Percentiles rank a stretch among this genome's conserved stretches.
Evolutionary conservation across 1,140 invertebrate genomes (phyloP).

Genomic region (Conopomorpha cramerella): DNA sequence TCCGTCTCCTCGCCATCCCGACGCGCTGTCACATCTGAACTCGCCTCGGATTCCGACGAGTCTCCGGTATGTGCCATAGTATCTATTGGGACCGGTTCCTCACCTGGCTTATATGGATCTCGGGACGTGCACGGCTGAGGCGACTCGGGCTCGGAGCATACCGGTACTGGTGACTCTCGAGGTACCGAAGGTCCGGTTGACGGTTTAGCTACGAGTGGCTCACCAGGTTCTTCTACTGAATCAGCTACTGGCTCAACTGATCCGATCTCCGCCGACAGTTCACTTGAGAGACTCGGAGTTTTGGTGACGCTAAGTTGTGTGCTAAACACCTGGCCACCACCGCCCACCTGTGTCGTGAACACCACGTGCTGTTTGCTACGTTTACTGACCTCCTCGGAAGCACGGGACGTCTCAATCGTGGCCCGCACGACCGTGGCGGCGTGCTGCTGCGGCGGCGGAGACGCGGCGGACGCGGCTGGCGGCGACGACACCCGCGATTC

Average conservation of each 20-base stretch:
- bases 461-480: too few species aligned
- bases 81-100: neutral
- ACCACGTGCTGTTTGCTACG: constrained; percentile 27
- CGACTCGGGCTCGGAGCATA: too few species aligned
- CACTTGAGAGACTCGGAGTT: constrained; percentile 43
- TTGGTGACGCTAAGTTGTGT: constrained; percentile 51
- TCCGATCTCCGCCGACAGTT: constrained; percentile 39
- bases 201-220: neutral
- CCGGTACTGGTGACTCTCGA: neutral
- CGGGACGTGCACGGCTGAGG: too few species aligned
- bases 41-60: constrained; percentile 80
- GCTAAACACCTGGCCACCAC: constrained; percentile 42
- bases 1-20: constrained; percentile 63
- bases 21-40: constrained; percentile 62
- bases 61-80: too few species aligned
- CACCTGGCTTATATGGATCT: neutral
- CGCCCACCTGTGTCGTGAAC: constrained; percentile 44
- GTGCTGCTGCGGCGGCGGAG: neutral
- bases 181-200: constrained; percentile 1
- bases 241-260: constrained; percentile 9
- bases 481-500: neutral
- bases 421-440: too few species aligned
- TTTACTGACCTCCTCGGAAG: constrained; percentile 5
- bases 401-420: neutral
- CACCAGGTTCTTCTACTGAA: neutral